Conservation (phyloP, 2,888 invertebrate genomes). For the Bembecia ichneumoniformis region DNA sequence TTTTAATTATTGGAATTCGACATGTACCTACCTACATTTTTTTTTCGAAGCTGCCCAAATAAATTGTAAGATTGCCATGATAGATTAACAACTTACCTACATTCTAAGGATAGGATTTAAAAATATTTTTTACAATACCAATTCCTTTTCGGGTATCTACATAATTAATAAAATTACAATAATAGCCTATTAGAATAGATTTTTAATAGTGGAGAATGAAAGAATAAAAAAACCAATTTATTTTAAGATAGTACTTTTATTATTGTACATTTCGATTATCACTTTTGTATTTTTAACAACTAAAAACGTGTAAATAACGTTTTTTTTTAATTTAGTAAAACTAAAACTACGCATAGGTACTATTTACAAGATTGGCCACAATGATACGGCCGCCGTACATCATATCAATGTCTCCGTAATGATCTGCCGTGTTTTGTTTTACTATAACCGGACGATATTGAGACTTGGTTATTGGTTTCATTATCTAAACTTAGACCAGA, state of each 20-base stretch:
- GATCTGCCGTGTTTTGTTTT: slow-evolving; percentile 67
- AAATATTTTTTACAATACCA: too few relatives aligned
- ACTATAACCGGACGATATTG: slow-evolving; percentile 67
- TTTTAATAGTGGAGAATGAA: too few relatives aligned
- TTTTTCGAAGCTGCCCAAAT: too few relatives aligned
- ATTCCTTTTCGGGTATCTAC: too few relatives aligned
- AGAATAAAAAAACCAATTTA: too few relatives aligned
- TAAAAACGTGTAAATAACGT: slow-evolving; percentile 49
- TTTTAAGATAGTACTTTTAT: slow-evolving; percentile 22
- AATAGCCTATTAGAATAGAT: too few relatives aligned
- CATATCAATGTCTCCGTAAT: slow-evolving; percentile 49
- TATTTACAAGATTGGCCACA: neutral
- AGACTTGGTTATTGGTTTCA: slow-evolving; percentile 49
- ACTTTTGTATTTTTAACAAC: slow-evolving; percentile 57
- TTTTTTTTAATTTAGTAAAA: slow-evolving; percentile 64
- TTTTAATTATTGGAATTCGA: too few relatives aligned
- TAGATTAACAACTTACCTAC: too few relatives aligned
- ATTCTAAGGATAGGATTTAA: too few relatives aligned
- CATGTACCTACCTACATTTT: too few relatives aligned
- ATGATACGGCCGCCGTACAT: slow-evolving; percentile 45
- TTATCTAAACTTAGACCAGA: slow-evolving; percentile 55
- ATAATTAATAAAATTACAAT: too few relatives aligned
- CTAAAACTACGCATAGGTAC: slow-evolving; percentile 9
- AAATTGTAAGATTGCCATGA: too few relatives aligned
- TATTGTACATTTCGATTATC: slow-evolving; percentile 67